phyloP scores from a whole-genome alignment of 2,797 vertebrate genomes.

The Melanotaenia boesemani region DNA sequence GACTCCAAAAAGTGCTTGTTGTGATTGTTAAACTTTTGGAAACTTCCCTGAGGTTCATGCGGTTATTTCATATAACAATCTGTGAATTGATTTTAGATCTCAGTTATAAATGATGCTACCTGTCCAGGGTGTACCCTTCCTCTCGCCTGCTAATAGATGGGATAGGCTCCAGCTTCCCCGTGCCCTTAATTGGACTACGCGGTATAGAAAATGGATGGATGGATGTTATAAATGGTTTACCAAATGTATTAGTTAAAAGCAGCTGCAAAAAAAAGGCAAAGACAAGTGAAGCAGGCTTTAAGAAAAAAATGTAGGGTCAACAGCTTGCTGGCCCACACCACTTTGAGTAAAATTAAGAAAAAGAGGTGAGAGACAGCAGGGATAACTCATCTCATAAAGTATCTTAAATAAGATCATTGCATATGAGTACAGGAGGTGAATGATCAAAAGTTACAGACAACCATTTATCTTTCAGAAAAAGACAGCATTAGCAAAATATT shows the following conservation, averaged over 20 bases:
- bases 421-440: not conserved
- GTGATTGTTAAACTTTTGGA: not conserved
- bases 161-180: too few relatives aligned
- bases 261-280: constrained; percentile 1
- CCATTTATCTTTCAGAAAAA: not conserved
- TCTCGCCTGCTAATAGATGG: not conserved
- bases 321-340: not conserved
- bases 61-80: not conserved
- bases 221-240: not conserved
- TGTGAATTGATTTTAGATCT: not conserved
- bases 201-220: too few relatives aligned
- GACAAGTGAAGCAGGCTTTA: too few relatives aligned
- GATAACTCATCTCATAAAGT: not conserved
- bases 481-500: not conserved
- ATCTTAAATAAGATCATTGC: not conserved
- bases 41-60: not conserved
- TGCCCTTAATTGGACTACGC: too few relatives aligned
- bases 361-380: not conserved
- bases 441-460: constrained; percentile 9
- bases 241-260: not conserved
- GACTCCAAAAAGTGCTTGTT: not conserved
- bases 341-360: not conserved
- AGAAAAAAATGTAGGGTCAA: constrained; percentile 4
- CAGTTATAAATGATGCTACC: not conserved
- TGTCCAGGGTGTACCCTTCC: not conserved